Conservation (phyloP, 1,140 invertebrate species). For the Bombus confusus region DNA sequence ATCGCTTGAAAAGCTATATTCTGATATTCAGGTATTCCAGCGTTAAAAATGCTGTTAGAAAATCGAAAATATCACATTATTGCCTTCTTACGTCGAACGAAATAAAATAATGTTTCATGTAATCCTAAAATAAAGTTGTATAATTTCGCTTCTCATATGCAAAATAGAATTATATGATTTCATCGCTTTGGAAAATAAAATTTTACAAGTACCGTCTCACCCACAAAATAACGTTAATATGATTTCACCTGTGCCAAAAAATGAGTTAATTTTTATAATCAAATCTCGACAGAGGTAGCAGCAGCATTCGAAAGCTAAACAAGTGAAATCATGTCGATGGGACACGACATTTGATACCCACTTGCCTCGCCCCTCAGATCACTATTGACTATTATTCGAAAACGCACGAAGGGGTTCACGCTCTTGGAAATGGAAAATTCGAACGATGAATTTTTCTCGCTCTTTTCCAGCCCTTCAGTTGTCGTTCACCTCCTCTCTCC, state of each 20-base stretch:
- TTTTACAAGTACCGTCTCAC: not conserved
- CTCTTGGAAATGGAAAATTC: conserved; percentile 40
- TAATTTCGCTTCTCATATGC: not conserved
- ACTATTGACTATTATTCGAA: conserved; percentile 8
- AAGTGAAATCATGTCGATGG: not conserved
- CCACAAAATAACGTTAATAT: not conserved
- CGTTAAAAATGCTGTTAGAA: not conserved
- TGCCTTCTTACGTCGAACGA: not conserved
- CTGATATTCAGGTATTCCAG: not conserved
- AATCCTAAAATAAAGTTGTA: not conserved
- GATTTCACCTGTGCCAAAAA: not conserved
- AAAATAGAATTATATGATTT: not conserved
- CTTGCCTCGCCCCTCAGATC: conserved; percentile 13
- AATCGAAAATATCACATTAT: not conserved
- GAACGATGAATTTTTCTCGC: conserved; percentile 18
- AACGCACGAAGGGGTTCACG: not conserved
- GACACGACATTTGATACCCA: conserved; percentile 25
- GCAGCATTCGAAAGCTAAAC: too few species aligned
- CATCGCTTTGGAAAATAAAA: not conserved
- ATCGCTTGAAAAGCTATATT: not conserved
- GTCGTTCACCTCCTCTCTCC: not conserved
- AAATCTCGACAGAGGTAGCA: not conserved
- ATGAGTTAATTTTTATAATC: not conserved
- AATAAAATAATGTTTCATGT: not conserved
- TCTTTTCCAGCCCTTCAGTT: conserved; percentile 35